Base-by-base conservation (phyloP, 1,140 invertebrate species). In the Parapsyche elsis region DNA sequence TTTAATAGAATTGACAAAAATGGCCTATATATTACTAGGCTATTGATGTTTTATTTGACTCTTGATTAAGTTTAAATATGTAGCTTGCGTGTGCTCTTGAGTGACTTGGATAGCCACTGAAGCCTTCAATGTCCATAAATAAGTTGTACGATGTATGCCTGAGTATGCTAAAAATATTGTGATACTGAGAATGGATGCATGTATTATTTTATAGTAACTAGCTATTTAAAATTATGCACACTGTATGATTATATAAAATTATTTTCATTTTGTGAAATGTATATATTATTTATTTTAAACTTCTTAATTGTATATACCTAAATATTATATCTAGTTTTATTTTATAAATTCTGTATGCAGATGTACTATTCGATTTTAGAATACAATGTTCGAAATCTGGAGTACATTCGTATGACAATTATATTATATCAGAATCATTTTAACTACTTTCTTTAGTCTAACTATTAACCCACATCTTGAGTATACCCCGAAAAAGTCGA, bases 201-300 rank as follows among this genome's bases (percentile, higher is more conserved):
- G 75, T 64, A 19, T 44, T 49, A 64, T 38, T 64, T 45, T n/a
- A 49, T 38, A 49, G 57, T 38, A 16, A 1, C 64, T 57, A 44
- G 30, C 38, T 64, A 77, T 77, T 77, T 16, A 77, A 77, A 64
- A 77, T 77, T 77, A 67, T 44, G 23, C 75, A 64, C 23, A 77
- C n/a, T 10, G 30, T 64, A 26, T 77, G n/a, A 30, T 64, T 77
- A 53, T 64, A 77, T 53, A n/a, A 44, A 24, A 64, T 64, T 19
- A 19, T 16, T 21, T 77, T 23, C 46, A 26, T 64, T 46, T 38
- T 19, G 7, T 64, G 61, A 64, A 77, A 38, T 77, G 75, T 77
- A 64, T 77, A 64, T 64, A 77, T 77, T 64, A 77, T 77, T 77
- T 64, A 64, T 77, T 77, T 45, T 5, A 57, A 64, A 64, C 26